These are phyloP conservation scores for Anomalospiza imberbis DNA, from an alignment of 2,797 vertebrate genomes.

Conservation along the genomic window DNA sequence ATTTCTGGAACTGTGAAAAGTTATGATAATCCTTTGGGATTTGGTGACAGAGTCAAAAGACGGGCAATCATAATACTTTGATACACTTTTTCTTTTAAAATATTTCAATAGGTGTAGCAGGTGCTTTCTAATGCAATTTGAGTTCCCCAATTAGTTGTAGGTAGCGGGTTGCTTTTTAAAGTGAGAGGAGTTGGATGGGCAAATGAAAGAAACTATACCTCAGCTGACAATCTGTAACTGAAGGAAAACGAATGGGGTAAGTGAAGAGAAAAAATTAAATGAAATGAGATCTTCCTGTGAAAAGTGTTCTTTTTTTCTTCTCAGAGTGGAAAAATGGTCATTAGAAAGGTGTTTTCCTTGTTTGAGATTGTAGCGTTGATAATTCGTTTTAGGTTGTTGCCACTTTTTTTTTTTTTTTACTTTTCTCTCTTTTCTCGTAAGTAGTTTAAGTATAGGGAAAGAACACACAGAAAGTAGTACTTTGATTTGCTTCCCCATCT, in stretches of 20 bases:
- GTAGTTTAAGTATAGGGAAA: background rate
- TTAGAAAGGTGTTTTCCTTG: conserved; percentile 33
- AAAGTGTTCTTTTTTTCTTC: conserved; percentile 38
- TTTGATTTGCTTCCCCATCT: background rate
- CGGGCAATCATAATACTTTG: background rate
- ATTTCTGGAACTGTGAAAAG: background rate
- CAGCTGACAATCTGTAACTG: conserved; percentile 51
- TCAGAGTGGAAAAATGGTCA: conserved; percentile 40
- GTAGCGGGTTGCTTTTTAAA: background rate
- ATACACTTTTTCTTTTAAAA: background rate
- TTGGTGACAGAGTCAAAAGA: background rate
- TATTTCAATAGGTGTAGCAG: background rate
- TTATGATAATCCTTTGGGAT: background rate
- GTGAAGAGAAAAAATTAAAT: conserved; percentile 65
- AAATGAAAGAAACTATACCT: conserved; percentile 53
- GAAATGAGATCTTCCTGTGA: conserved; percentile 79
- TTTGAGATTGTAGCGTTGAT: background rate
- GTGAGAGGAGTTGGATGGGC: background rate
- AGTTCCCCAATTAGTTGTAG: conserved; percentile 27
- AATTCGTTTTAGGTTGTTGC: background rate
- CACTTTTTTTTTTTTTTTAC: background rate
- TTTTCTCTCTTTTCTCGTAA: background rate
- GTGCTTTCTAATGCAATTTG: conserved; percentile 19
- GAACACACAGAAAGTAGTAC: background rate
- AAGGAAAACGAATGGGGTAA: conserved; percentile 61